Conservation (phyloP, 1,140 invertebrate genomes). For the Microplitis mediator region DNA sequence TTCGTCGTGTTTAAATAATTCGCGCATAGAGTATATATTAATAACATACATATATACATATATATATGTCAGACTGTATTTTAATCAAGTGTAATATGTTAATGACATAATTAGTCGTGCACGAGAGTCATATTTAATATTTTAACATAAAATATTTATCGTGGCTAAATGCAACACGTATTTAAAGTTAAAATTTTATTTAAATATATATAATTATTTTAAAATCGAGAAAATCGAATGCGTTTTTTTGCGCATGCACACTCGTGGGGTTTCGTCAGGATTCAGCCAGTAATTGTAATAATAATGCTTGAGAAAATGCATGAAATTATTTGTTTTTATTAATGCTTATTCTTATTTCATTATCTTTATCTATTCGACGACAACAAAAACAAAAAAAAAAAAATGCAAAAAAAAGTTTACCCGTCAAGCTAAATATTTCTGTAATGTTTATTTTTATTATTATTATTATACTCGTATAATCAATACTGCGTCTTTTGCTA, state of each 20-base stretch:
- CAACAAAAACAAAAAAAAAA: slow-evolving; percentile 22
- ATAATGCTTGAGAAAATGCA: slow-evolving; percentile 84
- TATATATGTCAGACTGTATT: not conserved
- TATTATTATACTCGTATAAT: slow-evolving; percentile 30
- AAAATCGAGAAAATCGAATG: slow-evolving; percentile 51
- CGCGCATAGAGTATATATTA: not conserved
- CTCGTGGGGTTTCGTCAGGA: slow-evolving; percentile 61
- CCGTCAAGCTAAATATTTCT: slow-evolving; percentile 31
- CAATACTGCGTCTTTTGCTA: slow-evolving; percentile 30
- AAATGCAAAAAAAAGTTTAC: slow-evolving; percentile 13
- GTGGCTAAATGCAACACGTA: not conserved
- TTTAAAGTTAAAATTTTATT: not conserved
- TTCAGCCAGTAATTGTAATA: slow-evolving; percentile 80
- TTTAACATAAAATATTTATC: not conserved
- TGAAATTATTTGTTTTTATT: slow-evolving; percentile 82
- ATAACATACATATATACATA: not conserved
- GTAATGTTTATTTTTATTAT: slow-evolving; percentile 30
- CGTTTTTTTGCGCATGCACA: slow-evolving; percentile 61
- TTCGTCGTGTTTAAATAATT: slow-evolving; percentile 35
- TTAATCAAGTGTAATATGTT: slow-evolving; percentile 12
- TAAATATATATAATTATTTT: not conserved
- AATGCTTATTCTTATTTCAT: slow-evolving; percentile 74
- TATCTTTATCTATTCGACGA: slow-evolving; percentile 47
- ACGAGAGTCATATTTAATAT: not conserved
- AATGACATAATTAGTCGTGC: slow-evolving; percentile 8